Conservation (phyloP, 2,113 vertebrate genomes). For the Ceyx cyanopectus region DNA sequence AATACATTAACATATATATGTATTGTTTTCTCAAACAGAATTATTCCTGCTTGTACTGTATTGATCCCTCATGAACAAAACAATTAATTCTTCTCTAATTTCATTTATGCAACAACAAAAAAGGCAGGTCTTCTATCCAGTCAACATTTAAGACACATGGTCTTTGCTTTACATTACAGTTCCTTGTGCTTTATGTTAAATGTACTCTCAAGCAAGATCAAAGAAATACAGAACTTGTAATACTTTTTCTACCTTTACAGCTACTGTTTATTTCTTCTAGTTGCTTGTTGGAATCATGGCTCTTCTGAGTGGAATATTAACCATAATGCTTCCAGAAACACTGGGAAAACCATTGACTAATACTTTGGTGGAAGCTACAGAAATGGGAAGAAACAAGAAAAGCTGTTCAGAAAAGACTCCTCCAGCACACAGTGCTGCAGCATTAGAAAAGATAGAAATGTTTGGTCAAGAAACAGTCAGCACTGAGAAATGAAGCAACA, state of each 20-base stretch:
- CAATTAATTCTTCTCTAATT: neutral
- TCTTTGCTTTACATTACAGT: neutral
- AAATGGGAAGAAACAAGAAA: conserved; percentile 69
- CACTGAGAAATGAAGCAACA: conserved; percentile 27
- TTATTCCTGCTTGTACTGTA: neutral
- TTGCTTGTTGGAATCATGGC: conserved; percentile 88
- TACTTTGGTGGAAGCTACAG: conserved; percentile 85
- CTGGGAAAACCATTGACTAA: conserved; percentile 84
- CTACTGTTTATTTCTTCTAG: conserved; percentile 74
- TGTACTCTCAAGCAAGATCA: neutral
- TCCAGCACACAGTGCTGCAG: neutral
- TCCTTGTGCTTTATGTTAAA: conserved; percentile 6
- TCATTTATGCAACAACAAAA: neutral
- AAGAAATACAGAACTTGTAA: neutral
- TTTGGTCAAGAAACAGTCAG: neutral
- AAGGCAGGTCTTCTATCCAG: neutral
- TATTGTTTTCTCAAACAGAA: neutral
- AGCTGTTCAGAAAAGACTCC: conserved; percentile 43
- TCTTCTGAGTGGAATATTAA: conserved; percentile 86
- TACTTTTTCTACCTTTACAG: neutral
- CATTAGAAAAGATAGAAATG: conserved; percentile 69
- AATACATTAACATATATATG: neutral
- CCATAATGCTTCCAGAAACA: conserved; percentile 89
- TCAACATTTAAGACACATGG: neutral
- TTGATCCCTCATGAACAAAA: neutral